Percentiles rank a stretch among this genome's conserved stretches.
phyloP scores from a whole-genome alignment of 1,140 invertebrate species.

The Halictus rubicundus region DNA sequence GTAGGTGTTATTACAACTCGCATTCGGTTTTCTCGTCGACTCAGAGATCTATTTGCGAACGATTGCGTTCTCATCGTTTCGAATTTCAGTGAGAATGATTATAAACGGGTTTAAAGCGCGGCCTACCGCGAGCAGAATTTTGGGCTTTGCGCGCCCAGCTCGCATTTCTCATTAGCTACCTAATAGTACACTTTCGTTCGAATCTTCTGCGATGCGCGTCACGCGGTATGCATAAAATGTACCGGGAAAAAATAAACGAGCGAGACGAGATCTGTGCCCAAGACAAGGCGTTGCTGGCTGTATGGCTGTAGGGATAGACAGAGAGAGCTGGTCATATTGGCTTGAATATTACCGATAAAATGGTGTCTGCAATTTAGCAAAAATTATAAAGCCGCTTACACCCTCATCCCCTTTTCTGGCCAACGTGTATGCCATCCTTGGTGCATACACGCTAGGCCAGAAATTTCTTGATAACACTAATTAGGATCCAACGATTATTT shows the following conservation, averaged over 20 bases:
- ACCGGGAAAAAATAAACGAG: slow-evolving; percentile 73
- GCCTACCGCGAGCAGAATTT: slow-evolving; percentile 72
- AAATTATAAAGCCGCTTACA: slow-evolving; percentile 50
- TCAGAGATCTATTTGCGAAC: slow-evolving; percentile 61
- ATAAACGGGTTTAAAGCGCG: slow-evolving; percentile 79
- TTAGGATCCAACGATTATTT: slow-evolving; percentile 32
- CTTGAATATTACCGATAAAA: slow-evolving; percentile 67
- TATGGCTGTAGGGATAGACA: slow-evolving; percentile 80
- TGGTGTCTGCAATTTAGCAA: slow-evolving; percentile 61
- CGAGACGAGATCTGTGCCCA: slow-evolving; percentile 74
- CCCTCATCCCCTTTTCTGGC: slow-evolving; percentile 19
- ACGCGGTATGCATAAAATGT: slow-evolving; percentile 73
- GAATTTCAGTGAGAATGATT: slow-evolving; percentile 48
- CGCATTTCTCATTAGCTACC: slow-evolving; percentile 64
- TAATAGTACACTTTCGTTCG: slow-evolving; percentile 49
- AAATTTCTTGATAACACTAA: not conserved
- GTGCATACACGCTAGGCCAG: slow-evolving; percentile 40
- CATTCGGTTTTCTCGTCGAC: slow-evolving; percentile 73
- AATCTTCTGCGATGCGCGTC: slow-evolving; percentile 76
- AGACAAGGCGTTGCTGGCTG: slow-evolving; percentile 76
- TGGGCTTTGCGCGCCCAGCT: slow-evolving; percentile 81
- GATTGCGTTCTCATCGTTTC: slow-evolving; percentile 37
- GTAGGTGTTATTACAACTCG: slow-evolving; percentile 73
- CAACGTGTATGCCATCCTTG: slow-evolving; percentile 16
- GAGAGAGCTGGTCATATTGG: slow-evolving; percentile 76